phyloP scores from a whole-genome alignment of 2,797 vertebrate genomes.

The Halcyon smyrnensis region DNA sequence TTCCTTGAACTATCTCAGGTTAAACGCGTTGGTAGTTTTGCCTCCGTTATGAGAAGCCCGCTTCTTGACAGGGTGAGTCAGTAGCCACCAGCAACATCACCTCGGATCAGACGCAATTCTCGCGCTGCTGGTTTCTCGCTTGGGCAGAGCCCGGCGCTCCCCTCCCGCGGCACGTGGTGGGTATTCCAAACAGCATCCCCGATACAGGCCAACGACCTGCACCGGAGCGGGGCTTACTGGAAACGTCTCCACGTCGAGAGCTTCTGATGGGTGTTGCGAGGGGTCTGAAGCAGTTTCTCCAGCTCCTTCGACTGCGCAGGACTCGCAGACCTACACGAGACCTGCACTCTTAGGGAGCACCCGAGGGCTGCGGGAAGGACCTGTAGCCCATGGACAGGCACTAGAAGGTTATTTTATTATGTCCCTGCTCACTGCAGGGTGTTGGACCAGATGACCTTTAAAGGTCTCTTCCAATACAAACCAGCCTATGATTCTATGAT shows the following conservation, averaged over 20 bases:
- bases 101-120: background rate
- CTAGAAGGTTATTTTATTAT: no score
- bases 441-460: no score
- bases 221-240: accelerated
- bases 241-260: background rate
- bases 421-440: no score
- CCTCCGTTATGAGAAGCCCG: background rate
- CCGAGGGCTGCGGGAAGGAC: background rate
- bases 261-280: background rate
- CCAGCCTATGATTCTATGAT: no score
- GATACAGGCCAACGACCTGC: background rate
- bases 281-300: background rate
- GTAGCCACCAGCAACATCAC: background rate
- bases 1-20: background rate
- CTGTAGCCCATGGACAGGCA: background rate
- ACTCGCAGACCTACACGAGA: background rate
- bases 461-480: no score
- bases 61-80: background rate
- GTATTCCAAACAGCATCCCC: accelerated
- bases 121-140: background rate
- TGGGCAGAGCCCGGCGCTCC: background rate
- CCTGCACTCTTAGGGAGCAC: background rate
- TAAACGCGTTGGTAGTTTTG: no score
- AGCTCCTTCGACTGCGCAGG: background rate
- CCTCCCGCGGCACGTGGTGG: accelerated